Base-by-base conservation (phyloP, 2,113 vertebrate species). In the Sander vitreus region DNA sequence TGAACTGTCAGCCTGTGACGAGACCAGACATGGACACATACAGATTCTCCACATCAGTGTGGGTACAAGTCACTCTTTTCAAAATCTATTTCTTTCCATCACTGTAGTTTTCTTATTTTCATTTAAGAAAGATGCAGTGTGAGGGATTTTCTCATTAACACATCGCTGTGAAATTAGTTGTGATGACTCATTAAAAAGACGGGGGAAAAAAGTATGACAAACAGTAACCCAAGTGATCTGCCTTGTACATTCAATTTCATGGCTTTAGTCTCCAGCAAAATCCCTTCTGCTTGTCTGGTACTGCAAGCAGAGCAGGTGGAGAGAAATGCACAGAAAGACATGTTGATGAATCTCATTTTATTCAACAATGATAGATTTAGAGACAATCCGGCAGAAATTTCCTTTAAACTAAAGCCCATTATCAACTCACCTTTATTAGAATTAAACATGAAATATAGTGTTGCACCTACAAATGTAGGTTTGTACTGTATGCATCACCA, bases 1-100 rank as follows among this genome's bases (percentile, higher is more conserved):
- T 92, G 85, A 94, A 93, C 89, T 91, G 90, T 94, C 91, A 91
- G 80, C 57, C 73, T 87, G 85, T 93, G 92, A 92, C 77, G 60
- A 90, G 87, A 73, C 74, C 80, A 83, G 79, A 92, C 89, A 77
- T 60, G 86, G 85, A 93, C 84, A 88, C 23, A 62, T 66, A 71
- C 73, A 73, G 71, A 81, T 81, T 92, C 86, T 72, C 76, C 69
- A 78, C 57, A 70, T 90, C 70, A 59, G 50, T 68, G 65, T 23
- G 80, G 64, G 76, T 76, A 80, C 33, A 47, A 87, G 80, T 80
- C 76, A 62, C 68, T 86, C 75, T 59, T 77, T 89, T 73, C 43
- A 45, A 60, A 77, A 83, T 48, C 36, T 48, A 15, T 30, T 72
- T 70, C 25, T 50, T 63, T 67, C 13, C 66, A 19, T 67, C 47